Base-by-base conservation (phyloP, 2,797 vertebrate genomes). In the Delichon dasypus region DNA sequence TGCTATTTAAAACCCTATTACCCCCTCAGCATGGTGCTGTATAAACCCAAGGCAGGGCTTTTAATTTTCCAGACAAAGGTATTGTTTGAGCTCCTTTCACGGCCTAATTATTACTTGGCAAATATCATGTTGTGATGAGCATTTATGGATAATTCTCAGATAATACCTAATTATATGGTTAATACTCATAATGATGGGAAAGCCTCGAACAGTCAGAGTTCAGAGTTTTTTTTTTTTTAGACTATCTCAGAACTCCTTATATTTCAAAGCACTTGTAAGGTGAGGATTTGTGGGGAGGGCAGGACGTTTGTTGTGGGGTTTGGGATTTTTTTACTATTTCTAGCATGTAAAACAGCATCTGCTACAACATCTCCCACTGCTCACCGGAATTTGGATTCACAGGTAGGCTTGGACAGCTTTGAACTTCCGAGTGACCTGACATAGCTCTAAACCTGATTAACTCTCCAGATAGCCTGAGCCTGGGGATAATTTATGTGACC, bases 121-220 rank as follows among this genome's bases (percentile, higher is more conserved):
- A 96, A 95, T 93, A 91, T 44, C 87, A 65, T 84, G 86, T 95
- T 95, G 90, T 88, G 85, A 78, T 70, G 94, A 95, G 88, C 74
- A 95, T 93, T 95, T 94, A 84, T 81, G 89, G 89, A 85, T 95
- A 94, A 95, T 93, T 90, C 92, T 94, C 68, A 93, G 89, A 93
- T 94, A 95, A 97, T 93, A 84, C 75, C 72, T 94, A 95, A 95
- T 96, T 92, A 95, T 80, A 92, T 51, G 68, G 75, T 74, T 95
- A 94, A 92, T 88, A 19, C 62, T 88, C 88, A 32, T 66, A 94
- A 96, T 80, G 78, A 91, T 66, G 78, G 94, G 75, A 94, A 93
- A 94, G 76, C 78, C 85, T 91, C 62, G 70, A 80, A 89, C 67
- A 80, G 40, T 88, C 57, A 50, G 75, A 72, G 92, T 85, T 47